These are phyloP conservation scores for Panzeria rudis DNA, from an alignment of 2,888 invertebrate species.

Conservation along the genomic window DNA sequence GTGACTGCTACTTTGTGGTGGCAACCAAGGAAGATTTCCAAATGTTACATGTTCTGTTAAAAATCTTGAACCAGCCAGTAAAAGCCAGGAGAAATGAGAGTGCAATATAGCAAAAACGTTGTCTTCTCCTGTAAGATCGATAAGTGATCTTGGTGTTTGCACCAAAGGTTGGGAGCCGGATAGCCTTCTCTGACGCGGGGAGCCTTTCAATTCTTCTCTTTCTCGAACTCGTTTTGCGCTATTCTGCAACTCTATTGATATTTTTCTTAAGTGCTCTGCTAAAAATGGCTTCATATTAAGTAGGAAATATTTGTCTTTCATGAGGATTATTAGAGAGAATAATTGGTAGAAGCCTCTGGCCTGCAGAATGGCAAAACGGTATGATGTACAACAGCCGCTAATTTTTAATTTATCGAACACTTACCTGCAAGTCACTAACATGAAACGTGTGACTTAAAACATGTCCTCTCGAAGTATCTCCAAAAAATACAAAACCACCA, in stretches of 20 bases:
- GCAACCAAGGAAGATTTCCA: slow-evolving; percentile 83
- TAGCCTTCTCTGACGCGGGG: slow-evolving; percentile 88
- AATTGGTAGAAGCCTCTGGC: slow-evolving; percentile 94
- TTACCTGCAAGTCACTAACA: slow-evolving; percentile 89
- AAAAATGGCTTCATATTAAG: slow-evolving; percentile 91
- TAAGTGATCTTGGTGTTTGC: slow-evolving; percentile 86
- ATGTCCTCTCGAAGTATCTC: slow-evolving; percentile 93
- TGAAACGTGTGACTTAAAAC: slow-evolving; percentile 95
- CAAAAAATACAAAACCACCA: slow-evolving; percentile 96
- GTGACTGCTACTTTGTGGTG: slow-evolving; percentile 80
- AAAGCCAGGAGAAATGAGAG: slow-evolving; percentile 88
- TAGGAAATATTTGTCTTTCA: slow-evolving; percentile 93
- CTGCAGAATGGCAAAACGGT: slow-evolving; percentile 61
- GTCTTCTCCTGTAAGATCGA: slow-evolving; percentile 87
- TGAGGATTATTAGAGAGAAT: slow-evolving; percentile 94
- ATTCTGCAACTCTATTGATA: slow-evolving; percentile 89
- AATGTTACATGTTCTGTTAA: slow-evolving; percentile 85
- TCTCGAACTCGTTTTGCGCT: slow-evolving; percentile 88
- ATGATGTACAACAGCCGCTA: not conserved
- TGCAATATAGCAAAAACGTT: slow-evolving; percentile 88
- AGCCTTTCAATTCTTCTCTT: slow-evolving; percentile 88
- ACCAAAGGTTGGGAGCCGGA: slow-evolving; percentile 86
- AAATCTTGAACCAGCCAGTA: slow-evolving; percentile 86
- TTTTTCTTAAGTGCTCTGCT: slow-evolving; percentile 88
- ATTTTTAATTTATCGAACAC: not conserved